Base-by-base conservation (phyloP, 92 coral and sea anemone species). In the Anthopleura xanthogrammica region DNA sequence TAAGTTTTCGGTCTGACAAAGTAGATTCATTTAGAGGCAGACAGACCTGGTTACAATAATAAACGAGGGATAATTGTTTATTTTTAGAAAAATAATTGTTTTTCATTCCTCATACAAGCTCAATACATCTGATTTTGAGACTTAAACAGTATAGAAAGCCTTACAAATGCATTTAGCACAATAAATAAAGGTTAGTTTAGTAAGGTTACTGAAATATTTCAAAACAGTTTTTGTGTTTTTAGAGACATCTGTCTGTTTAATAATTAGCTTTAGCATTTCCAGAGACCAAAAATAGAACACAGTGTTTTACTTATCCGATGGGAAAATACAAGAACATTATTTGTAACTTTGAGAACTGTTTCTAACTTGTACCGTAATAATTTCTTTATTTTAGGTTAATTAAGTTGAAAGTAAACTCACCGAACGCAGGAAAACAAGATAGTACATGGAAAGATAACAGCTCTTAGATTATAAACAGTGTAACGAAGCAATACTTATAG, bases 271-370 rank as follows among this genome's bases (percentile, higher is more conserved):
- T 68, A 13, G 74, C 42, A 2, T 0, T 65, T n/a, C 72, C 8
- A 68, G 43, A 29, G 42, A 68, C 74, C 41, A 68, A 24, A 29
- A 68, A 68, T 68, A 68, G 74, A 68, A 68, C 42, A 64, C 72
- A 2, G 41, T 68, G 74, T 29, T 68, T 68, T 20, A 4, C 74
- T 68, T 0, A 24, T 5, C 17, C 5, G 41, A 68, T 14, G 20
- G 24, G 1, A 36, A 68, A 68, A 68, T 12, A 68, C 5, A 29
- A 68, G 13, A 68, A 68, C 74, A 68, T 29, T 4, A 10, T 24
- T 68, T 42, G 16, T 36, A 68, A 1, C 17, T 0, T 9, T 10
- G 6, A 68, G 13, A 29, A 9, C 42, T 23, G 74, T 29, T 9
- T 3, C 74, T 65, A 65, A 12, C 74, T 68, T 11, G 12, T 68